Evolutionary conservation across 2,797 vertebrate species (phyloP), one percentile per base, ranked within the genome.

Genomic region (Sarcophilus harrisii): DNA sequence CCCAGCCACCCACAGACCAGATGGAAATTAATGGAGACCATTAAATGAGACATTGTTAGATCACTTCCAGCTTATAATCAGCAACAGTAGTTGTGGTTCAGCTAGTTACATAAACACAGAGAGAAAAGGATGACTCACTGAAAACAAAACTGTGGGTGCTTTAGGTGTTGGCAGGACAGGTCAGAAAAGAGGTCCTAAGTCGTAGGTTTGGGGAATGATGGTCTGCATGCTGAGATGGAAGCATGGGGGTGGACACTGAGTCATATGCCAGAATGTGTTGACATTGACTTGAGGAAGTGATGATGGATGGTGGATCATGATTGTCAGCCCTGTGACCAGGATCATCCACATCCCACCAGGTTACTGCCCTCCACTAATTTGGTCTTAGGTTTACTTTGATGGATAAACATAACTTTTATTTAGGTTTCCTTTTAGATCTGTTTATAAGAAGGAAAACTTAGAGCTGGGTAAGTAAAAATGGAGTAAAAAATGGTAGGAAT

Each of bases 11-110:
- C 98, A 98, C 97, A 11, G 96, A 45, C 96, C 96, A 96, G 57
- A 97, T 96, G 97, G 45, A 0, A 52, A 97, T 93, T 94, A 94
- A 96, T 95, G n/a, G 66, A 96, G 96, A 96, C 95, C 94, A 97
- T 97, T 97, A 97, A 97, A 92, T 95, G 96, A 96, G 97, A 98
- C 54, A 96, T 96, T 96, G 96, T 98, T 95, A 98, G 95, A 96
- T 98, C 96, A 38, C 96, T 97, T 97, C 97, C 96, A 98, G 97
- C 96, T 97, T 96, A 96, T 98, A 98, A 98, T 98, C 97, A 98
- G 95, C 93, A 96, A 94, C 97, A 95, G 94, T 98, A 96, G 97
- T 95, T 98, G 98, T 97, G 98, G 98, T 98, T 96, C 97, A 96
- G 94, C 94, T 92, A 97, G 96, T 93, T 96, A 97, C 94, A 97